These are phyloP conservation scores for Discoglossus pictus DNA, from an alignment of 2,797 vertebrate genomes.

Conservation along the genomic window DNA sequence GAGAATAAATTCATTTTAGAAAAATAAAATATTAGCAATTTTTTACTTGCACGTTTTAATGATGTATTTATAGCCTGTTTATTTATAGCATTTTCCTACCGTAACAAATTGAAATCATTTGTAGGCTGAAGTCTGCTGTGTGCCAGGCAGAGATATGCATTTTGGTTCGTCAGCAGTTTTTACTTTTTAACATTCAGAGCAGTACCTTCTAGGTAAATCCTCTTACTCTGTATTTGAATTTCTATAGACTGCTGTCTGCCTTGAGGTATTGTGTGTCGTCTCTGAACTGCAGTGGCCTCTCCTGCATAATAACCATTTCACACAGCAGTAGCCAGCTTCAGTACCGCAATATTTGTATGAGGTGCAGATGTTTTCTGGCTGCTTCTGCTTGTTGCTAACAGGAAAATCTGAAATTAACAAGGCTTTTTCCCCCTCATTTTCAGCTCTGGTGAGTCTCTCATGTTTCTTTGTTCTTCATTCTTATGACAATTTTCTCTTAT, in stretches of 20 bases:
- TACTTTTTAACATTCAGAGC: constrained; percentile 61
- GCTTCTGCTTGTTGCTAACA: constrained; percentile 61
- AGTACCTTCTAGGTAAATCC: constrained; percentile 63
- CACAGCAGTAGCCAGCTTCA: constrained; percentile 78
- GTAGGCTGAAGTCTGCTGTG: too few species aligned
- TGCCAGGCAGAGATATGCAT: not conserved
- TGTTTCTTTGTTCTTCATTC: constrained; percentile 51
- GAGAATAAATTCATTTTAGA: too few species aligned
- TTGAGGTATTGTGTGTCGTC: constrained; percentile 84
- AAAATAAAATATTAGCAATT: too few species aligned
- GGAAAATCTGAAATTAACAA: constrained; percentile 55
- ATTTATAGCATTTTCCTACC: too few species aligned
- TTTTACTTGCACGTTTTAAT: too few species aligned
- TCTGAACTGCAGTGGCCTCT: constrained; percentile 81
- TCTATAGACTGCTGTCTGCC: constrained; percentile 69
- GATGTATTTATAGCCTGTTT: too few species aligned
- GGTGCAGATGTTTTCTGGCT: constrained; percentile 64
- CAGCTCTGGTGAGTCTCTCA: constrained; percentile 47
- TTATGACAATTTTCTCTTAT: constrained; percentile 51
- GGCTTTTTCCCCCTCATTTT: constrained; percentile 41
- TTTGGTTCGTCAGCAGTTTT: not conserved
- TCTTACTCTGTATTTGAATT: constrained; percentile 67
- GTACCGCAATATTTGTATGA: constrained; percentile 77
- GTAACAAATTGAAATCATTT: too few species aligned
- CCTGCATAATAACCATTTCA: constrained; percentile 85